These are phyloP conservation scores for Odontesthes bonariensis DNA, from an alignment of 2,113 vertebrate genomes.

Conservation along the genomic window DNA sequence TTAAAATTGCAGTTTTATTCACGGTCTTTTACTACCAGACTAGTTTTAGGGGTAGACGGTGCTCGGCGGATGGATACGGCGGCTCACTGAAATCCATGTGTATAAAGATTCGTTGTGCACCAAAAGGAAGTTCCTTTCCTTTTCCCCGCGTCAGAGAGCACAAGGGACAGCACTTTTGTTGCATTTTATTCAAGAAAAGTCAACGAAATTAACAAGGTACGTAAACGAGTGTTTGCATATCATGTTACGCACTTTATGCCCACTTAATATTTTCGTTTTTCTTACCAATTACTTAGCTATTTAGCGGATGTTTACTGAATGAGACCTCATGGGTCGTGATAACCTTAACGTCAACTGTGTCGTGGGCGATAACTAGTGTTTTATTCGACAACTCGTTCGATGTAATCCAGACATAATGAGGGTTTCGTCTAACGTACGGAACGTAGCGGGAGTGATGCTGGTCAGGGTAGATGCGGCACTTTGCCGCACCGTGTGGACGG, in stretches of 20 bases:
- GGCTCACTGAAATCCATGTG: slow-evolving; percentile 59
- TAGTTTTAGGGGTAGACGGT: neutral
- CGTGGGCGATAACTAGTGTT: neutral
- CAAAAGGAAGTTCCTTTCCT: slow-evolving; percentile 79
- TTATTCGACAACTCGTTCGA: no score
- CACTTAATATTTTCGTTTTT: neutral
- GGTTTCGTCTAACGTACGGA: neutral
- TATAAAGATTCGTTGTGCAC: slow-evolving; percentile 83
- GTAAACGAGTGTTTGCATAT: rapidly evolving
- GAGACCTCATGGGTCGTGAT: slow-evolving; percentile 34
- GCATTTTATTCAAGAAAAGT: slow-evolving; percentile 82
- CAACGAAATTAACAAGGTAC: slow-evolving; percentile 81
- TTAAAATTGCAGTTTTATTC: neutral
- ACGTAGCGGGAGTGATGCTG: neutral
- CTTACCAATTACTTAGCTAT: neutral
- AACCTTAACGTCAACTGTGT: neutral
- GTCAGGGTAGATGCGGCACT: slow-evolving; percentile 35
- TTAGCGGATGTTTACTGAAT: neutral
- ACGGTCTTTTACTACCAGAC: neutral
- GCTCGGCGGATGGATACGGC: slow-evolving; percentile 82
- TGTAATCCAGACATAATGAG: neutral
- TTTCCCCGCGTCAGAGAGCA: slow-evolving; percentile 79
- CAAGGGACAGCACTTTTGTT: slow-evolving; percentile 71
- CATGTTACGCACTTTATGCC: rapidly evolving
- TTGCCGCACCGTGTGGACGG: slow-evolving; percentile 24